Base-by-base conservation (phyloP, 2,113 vertebrate genomes). In the Rhabdomys dilectus region DNA sequence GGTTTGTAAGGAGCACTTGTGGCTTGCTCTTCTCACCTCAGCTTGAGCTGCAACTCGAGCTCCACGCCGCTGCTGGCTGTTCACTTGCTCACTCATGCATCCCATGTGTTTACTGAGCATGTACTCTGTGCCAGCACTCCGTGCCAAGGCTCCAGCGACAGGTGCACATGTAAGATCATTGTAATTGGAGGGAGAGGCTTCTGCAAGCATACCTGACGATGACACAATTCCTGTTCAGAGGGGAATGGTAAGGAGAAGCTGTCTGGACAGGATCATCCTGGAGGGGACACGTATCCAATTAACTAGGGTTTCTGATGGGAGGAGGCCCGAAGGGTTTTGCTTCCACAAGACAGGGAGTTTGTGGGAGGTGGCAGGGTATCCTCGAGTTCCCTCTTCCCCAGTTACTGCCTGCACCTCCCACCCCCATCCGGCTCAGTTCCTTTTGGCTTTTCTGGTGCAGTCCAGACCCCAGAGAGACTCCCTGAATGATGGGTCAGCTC, bases 31-130 rank as follows among this genome's bases (percentile, higher is more conserved):
- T 72, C 12, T 78, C 29, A n/a, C 58, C 45, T 48, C 73, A 56
- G 75, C 56, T 29, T 42, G 81, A 34, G 64, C 77, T 89, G 88
- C 91, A 17, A n/a, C 58, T 53, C 51, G 60, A 82, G 4, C 0
- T 51, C 24, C 21, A 21, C 53, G 2, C 0, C 10, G 2, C 4
- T 13, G 34, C 42, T 31, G 76, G 7, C 39, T 89, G 16, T 48
- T 58, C 1, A 2, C n/a, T 62, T 60, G 6, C 36, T 58, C 51
- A 16, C n/a, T 94, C 90, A 51, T 11, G 48, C 64, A 15, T 4
- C 22, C 16, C 26, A 21, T 36, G 0, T 7, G 53, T 29, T 89
- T 39, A 51, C 10, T 85, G 93, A 92, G 39, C 76, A 89, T 62
- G 81, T 89, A 34, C 66, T 72, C 2, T 78, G 64, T 60, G 39